Base-by-base conservation (phyloP, 2,888 invertebrate species). In the Argynnis bischoffii region DNA sequence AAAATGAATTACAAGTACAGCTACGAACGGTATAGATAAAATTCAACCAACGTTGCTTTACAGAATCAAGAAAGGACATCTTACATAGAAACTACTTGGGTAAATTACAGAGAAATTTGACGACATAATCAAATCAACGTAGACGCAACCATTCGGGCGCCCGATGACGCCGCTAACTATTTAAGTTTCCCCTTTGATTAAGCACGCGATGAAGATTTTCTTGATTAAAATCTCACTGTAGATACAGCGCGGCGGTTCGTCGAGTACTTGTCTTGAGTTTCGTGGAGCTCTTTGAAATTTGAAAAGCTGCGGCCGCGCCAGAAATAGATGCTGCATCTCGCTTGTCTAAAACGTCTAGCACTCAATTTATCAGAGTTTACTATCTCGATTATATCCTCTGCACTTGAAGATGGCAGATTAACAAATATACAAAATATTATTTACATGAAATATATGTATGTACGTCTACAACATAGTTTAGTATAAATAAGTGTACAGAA, bases 161-260 rank as follows among this genome's bases (percentile, higher is more conserved):
- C 59, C 69, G 69, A 69, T 70, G 74, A 73, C 73, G 75, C 66
- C 64, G 70, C 75, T 72, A 78, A 82, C 84, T 83, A 83, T 83
- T 83, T 80, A 82, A 86, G 83, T 85, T 83, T 80, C 75, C 78
- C 79, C 83, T 87, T 87, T 87, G 86, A 87, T 86, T 82, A 82
- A 85, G 81, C 82, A 80, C 74, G 78, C 79, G 79, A 81, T 81
- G 79, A 82, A 83, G 84, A 85, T 86, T 74, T 82, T 81, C 85
- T 83, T 86, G 86, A 87, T 88, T 87, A 87, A 87, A 87, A 86
- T 85, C 79, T 81, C 77, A 75, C 74, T 79, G 79, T 76, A 74
- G 76, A 76, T 78, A 79, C 71, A 74, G 73, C 72, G 72, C 8
- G 35, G 35, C 35, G 26, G 74, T 71, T 67, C 59, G 64, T 73